Conservation (phyloP, 2,888 invertebrate genomes). For the Euzophera pinguis region DNA sequence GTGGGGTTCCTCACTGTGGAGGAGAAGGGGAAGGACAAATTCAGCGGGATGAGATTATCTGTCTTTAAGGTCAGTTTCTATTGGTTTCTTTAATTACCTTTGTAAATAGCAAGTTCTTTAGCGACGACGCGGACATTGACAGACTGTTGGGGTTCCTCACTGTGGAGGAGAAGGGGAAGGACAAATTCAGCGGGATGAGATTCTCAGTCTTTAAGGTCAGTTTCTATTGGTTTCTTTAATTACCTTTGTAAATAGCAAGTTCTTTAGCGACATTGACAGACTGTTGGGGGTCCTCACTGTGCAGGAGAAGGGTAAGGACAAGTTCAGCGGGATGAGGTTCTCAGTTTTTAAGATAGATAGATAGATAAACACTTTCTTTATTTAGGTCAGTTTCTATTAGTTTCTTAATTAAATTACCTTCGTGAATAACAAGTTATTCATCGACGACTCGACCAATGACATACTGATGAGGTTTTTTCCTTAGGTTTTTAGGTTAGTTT, state of each 20-base stretch:
- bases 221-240: too few species aligned
- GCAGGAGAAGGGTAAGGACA: constrained; percentile 47
- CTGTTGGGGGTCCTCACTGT: constrained; percentile 79
- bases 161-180: constrained; percentile 65
- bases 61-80: constrained; percentile 83
- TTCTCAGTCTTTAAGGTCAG: constrained; percentile 87
- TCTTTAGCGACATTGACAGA: too few species aligned
- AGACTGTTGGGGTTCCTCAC: constrained; percentile 72
- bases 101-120: constrained; percentile 28
- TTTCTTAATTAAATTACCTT: too few species aligned
- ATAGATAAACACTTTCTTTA: too few species aligned
- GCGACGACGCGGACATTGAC: too few species aligned
- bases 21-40: constrained; percentile 92
- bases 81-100: too few species aligned
- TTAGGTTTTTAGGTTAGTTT: too few species aligned
- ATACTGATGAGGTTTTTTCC: too few species aligned
- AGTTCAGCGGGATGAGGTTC: constrained; percentile 85
- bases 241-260: too few species aligned
- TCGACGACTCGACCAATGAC: too few species aligned
- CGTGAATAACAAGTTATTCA: too few species aligned
- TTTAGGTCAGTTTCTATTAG: constrained; percentile 63
- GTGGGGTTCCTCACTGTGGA: constrained; percentile 88
- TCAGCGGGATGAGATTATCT: constrained; percentile 83
- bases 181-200: constrained; percentile 82
- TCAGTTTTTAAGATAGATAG: constrained; percentile 88